Base-by-base conservation (phyloP, 2,888 invertebrate genomes). In the Acrobasis repandana region DNA sequence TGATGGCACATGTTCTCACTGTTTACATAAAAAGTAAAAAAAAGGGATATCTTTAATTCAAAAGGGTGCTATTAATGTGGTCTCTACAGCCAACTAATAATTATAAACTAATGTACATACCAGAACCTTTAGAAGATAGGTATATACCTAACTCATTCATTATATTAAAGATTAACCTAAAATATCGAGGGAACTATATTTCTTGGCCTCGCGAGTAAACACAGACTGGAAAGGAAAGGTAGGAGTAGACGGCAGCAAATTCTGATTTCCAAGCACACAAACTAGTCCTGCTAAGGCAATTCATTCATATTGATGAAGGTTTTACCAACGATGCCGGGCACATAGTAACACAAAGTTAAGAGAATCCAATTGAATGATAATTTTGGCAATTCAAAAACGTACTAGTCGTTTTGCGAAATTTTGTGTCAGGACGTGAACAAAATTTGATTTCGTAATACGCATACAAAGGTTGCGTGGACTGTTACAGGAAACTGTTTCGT, bases 301-400 rank as follows among this genome's bases (percentile, higher is more conserved):
- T 73, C 70, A 75, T 77, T 74, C 67, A 74, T 74, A 74, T 73
- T 70, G 65, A 73, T 68, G 69, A 68, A 70, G 71, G 71, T 71
- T 73, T 78, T 77, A 67, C 69, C 70, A 72, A 65, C 65, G 54
- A 67, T 68, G 62, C 60, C 63, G 64, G 64, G 62, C 68, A 74
- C 74, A 75, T 74, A 76, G 65, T 70, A 54, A 54, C 20, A 43
- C 62, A 70, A 72, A 65, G 66, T 69, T 75, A 71, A 70, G 67
- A 69, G 70, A 75, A 72, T 67, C 73, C 66, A 43, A 74, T 72
- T 79, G 79, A 82, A 84, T 83, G 70, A 69, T 74, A 82, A 85
- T 80, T 66, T 66, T 63, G 66, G 68, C 66, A 73, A 74, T 62
- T 66, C 70, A 64, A 64, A 72, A 70, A 63, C 69, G 60, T 62